A percentile compares a stretch with the other conserved stretches of the same genome.
Evolutionary conservation across 2,797 vertebrate genomes (phyloP).

Genomic region (Craterocephalus amniculus): DNA sequence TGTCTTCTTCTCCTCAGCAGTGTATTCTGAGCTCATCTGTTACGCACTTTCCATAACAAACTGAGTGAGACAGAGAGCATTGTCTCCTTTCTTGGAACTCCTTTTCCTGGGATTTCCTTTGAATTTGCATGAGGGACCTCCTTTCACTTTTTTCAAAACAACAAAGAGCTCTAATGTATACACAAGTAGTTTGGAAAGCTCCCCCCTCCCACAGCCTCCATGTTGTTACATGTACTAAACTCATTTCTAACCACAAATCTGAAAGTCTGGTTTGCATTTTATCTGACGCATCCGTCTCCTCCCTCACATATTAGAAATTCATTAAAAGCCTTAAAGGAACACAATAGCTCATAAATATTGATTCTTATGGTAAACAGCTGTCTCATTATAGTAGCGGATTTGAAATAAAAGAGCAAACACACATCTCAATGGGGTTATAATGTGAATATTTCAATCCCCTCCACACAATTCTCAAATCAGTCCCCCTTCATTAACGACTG

Average conservation of each 20-base stretch:
- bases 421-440: conserved; percentile 10
- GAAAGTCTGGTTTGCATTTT: conserved; percentile 41
- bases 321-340: conserved; percentile 42
- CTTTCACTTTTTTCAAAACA: conserved; percentile 59
- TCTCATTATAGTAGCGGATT: conserved; percentile 52
- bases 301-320: conserved; percentile 52
- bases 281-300: conserved; percentile 61
- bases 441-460: conserved; percentile 28
- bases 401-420: conserved; percentile 38
- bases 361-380: conserved; percentile 63
- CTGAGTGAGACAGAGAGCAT: conserved; percentile 47
- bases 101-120: conserved; percentile 61
- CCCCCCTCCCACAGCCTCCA: conserved; percentile 48
- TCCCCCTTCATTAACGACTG: conserved; percentile 1
- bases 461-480: conserved; percentile 13
- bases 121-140: conserved; percentile 63
- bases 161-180: conserved; percentile 64
- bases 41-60: conserved; percentile 30
- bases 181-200: conserved; percentile 56
- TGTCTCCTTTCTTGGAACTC: conserved; percentile 58
- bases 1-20: conserved; percentile 24
- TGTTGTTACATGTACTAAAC: conserved; percentile 61
- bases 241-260: conserved; percentile 54
- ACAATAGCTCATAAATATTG: conserved; percentile 72
- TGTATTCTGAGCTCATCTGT: conserved; percentile 31